Conservation (phyloP, 2,888 invertebrate species). For the Stomorhina lunata region DNA sequence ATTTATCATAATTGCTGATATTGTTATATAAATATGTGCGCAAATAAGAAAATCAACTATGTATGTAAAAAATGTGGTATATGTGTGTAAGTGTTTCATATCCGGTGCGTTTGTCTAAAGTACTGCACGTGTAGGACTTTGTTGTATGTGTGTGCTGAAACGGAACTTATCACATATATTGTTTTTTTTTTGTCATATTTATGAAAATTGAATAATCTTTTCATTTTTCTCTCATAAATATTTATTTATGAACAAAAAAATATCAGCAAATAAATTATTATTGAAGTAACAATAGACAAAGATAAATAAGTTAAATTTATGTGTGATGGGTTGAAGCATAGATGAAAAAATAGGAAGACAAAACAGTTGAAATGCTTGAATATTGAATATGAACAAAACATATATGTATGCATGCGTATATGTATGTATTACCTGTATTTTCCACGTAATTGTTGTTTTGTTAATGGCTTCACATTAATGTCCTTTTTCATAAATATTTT, state of each 20-base stretch:
- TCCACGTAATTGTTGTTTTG: neutral
- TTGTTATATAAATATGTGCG: neutral
- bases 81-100: neutral
- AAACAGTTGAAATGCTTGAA: too few relatives aligned
- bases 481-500: neutral
- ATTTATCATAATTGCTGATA: slow-evolving; percentile 17
- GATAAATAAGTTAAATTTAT: neutral
- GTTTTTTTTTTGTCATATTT: neutral
- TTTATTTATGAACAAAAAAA: slow-evolving; percentile 1
- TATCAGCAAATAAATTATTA: slow-evolving; percentile 13
- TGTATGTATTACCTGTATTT: neutral
- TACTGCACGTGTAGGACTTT: neutral
- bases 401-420: neutral
- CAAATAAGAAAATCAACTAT: too few relatives aligned
- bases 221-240: too few relatives aligned
- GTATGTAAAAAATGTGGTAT: neutral
- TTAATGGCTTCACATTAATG: too few relatives aligned
- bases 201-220: neutral
- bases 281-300: neutral
- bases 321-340: too few relatives aligned
- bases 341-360: too few relatives aligned
- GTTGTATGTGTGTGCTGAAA: neutral
- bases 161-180: neutral
- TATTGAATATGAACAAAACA: neutral
- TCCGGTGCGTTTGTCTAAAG: neutral